A percentile compares a stretch with the other conserved stretches of the same genome.
phyloP scores from a whole-genome alignment of 23 tunicate species.

The Ciona savignyi region DNA sequence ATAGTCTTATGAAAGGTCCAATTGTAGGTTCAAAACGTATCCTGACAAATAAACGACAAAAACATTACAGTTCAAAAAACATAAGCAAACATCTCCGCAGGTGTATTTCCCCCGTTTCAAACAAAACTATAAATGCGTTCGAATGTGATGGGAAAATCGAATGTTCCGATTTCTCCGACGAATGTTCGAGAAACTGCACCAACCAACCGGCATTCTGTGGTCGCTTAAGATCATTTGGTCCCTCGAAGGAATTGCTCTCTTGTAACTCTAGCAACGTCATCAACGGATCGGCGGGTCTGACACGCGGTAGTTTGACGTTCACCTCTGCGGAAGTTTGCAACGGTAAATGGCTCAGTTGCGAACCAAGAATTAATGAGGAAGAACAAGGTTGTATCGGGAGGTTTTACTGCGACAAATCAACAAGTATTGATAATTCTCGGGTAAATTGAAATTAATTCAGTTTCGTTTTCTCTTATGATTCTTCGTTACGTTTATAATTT shows the following conservation, averaged over 20 bases:
- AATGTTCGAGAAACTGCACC: constrained; percentile 22
- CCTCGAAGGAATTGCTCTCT: neutral
- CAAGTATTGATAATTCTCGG: no score
- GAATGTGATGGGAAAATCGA: constrained; percentile 54
- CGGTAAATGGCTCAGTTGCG: constrained; percentile 24
- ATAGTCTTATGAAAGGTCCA: no score
- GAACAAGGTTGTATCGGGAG: constrained; percentile 27
- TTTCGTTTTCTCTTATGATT: no score
- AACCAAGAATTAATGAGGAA: constrained; percentile 20
- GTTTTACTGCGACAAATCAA: constrained; percentile 40
- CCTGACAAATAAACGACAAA: no score
- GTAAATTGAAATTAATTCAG: no score
- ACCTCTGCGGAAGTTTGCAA: constrained; percentile 23
- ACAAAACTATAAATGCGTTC: constrained; percentile 26
- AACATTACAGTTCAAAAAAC: no score
- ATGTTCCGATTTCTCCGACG: constrained; percentile 55
- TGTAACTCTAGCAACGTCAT: neutral
- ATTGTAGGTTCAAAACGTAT: no score
- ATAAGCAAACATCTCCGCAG: no score
- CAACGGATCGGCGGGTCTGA: neutral
- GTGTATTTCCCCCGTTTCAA: constrained; percentile 10
- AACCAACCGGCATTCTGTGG: constrained; percentile 3
- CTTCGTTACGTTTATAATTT: no score
- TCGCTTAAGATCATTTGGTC: no score
- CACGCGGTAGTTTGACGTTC: neutral